Percentiles rank a stretch among this genome's conserved stretches.
Evolutionary conservation across 2,797 vertebrate species (phyloP).

Genomic region (Cossypha dichroa): DNA sequence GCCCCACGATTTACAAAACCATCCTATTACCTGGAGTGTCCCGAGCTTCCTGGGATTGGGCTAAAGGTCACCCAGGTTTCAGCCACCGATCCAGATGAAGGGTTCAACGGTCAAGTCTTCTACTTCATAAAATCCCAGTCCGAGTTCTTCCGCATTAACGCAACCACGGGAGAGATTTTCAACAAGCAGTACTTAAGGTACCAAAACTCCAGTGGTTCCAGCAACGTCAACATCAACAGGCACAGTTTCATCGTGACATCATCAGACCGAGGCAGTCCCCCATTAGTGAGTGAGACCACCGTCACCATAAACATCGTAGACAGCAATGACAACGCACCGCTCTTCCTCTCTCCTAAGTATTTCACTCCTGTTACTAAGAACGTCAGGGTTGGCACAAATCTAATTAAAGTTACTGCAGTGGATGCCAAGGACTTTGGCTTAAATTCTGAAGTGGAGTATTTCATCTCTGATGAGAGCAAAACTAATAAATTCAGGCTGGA

Average conservation of each 20-base stretch:
- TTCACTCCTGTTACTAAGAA: slow-evolving; percentile 96
- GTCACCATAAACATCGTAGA: slow-evolving; percentile 94
- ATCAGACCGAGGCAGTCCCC: slow-evolving; percentile 90
- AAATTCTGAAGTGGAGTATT: slow-evolving; percentile 93
- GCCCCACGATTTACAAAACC: slow-evolving; percentile 91
- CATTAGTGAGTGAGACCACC: slow-evolving; percentile 92
- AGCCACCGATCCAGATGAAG: slow-evolving; percentile 90
- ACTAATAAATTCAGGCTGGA: slow-evolving; percentile 88
- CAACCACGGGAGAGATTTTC: slow-evolving; percentile 91
- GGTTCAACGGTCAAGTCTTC: slow-evolving; percentile 92
- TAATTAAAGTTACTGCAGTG: slow-evolving; percentile 86
- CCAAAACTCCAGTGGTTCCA: slow-evolving; percentile 86
- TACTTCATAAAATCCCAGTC: slow-evolving; percentile 97
- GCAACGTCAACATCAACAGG: slow-evolving; percentile 89
- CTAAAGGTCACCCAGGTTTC: slow-evolving; percentile 88
- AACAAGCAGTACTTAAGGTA: slow-evolving; percentile 93
- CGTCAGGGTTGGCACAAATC: slow-evolving; percentile 88
- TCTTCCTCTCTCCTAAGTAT: slow-evolving; percentile 83
- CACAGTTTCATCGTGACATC: slow-evolving; percentile 97
- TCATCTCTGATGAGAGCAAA: slow-evolving; percentile 83
- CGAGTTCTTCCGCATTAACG: slow-evolving; percentile 94
- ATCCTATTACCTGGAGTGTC: slow-evolving; percentile 95
- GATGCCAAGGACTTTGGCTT: slow-evolving; percentile 95
- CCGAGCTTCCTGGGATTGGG: slow-evolving; percentile 89
- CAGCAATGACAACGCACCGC: slow-evolving; percentile 93